phyloP scores from a whole-genome alignment of 1,140 invertebrate genomes.

The Agrypnia vestita region DNA sequence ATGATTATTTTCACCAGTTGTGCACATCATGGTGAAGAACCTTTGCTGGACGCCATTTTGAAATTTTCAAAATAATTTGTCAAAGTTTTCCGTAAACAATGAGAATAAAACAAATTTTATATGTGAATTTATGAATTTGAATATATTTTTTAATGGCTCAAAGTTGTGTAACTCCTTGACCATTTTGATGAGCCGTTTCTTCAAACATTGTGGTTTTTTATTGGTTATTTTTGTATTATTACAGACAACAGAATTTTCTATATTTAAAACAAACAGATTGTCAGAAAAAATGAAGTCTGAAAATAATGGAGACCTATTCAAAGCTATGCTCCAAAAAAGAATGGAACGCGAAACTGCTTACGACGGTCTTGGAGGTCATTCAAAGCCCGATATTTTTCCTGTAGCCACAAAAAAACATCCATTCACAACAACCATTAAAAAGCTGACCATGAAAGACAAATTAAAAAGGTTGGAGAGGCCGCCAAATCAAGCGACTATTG shows the following conservation, averaged over 20 bases:
- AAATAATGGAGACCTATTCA: slow-evolving; percentile 43
- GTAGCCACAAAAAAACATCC: not conserved
- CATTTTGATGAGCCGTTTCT: too few species aligned
- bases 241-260: slow-evolving; percentile 44
- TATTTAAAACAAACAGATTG: slow-evolving; percentile 41
- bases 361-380: slow-evolving; percentile 69
- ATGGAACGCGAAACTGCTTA: slow-evolving; percentile 63
- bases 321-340: slow-evolving; percentile 47
- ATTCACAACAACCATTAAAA: not conserved
- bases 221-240: slow-evolving; percentile 11
- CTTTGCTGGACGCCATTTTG: too few species aligned
- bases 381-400: slow-evolving; percentile 66
- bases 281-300: slow-evolving; percentile 2
- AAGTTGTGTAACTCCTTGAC: too few species aligned
- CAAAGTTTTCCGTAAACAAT: too few species aligned
- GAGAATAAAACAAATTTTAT: too few species aligned
- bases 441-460: slow-evolving; percentile 35
- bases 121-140: too few species aligned
- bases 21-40: too few species aligned
- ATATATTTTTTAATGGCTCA: too few species aligned
- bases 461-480: slow-evolving; percentile 35
- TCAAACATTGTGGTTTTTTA: too few species aligned
- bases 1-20: too few species aligned
- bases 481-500: slow-evolving; percentile 22
- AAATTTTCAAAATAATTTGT: too few species aligned